phyloP scores from a whole-genome alignment of 64 coral and sea anemone species.

The Stylophora pistillata region DNA sequence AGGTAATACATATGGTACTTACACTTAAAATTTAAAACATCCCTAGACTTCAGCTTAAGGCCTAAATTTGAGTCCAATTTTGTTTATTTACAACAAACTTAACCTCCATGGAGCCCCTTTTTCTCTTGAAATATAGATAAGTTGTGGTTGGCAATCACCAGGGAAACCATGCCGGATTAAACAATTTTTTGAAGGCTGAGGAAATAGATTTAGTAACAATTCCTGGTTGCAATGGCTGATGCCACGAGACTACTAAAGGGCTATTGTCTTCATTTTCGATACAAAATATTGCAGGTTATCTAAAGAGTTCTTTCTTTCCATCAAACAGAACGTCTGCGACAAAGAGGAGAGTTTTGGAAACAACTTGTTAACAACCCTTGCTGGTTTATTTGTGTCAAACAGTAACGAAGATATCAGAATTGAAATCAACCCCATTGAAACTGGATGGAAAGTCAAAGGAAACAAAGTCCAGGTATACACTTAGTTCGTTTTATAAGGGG shows the following conservation, averaged over 20 bases:
- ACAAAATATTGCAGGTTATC: neutral
- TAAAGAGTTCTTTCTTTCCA: neutral
- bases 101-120: too few relatives aligned
- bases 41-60: too few relatives aligned
- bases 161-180: too few relatives aligned
- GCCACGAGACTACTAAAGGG: neutral
- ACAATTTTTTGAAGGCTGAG: too few relatives aligned
- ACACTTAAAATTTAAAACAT: neutral
- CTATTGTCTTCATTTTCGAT: neutral
- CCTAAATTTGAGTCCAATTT: neutral
- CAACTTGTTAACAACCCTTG: neutral
- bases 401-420: conserved; percentile 22
- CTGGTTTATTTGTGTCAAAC: conserved; percentile 31
- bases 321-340: conserved; percentile 3
- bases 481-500: too few relatives aligned
- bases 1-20: neutral
- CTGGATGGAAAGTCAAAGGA: conserved; percentile 22
- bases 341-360: conserved; percentile 11
- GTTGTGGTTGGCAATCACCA: too few relatives aligned
- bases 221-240: too few relatives aligned
- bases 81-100: neutral
- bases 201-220: too few relatives aligned
- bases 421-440: neutral
- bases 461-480: conserved; percentile 7
- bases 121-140: too few relatives aligned